These are phyloP conservation scores for Bathynomus jamesi DNA, from an alignment of 1,140 invertebrate species.

Conservation along the genomic window DNA sequence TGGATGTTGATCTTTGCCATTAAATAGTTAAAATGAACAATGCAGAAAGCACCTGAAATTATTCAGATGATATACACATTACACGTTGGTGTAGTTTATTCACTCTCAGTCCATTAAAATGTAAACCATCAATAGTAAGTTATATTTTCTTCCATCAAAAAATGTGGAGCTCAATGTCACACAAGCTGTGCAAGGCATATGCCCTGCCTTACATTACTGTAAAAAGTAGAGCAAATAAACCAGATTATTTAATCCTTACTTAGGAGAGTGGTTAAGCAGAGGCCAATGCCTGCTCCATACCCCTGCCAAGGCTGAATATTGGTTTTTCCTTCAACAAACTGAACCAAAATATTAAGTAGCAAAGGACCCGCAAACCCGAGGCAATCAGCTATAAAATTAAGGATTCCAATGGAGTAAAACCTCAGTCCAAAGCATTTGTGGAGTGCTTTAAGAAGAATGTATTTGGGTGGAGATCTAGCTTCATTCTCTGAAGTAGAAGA, in stretches of 20 bases:
- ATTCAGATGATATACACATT: background rate
- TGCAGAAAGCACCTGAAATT: constrained; percentile 56
- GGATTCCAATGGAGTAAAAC: constrained; percentile 79
- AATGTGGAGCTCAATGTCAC: background rate
- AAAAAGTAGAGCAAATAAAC: background rate
- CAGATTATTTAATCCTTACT: constrained; percentile 43
- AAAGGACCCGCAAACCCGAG: constrained; percentile 81
- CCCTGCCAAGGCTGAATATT: constrained; percentile 56
- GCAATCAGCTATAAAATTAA: constrained; percentile 75
- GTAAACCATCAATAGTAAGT: background rate
- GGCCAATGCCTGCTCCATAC: constrained; percentile 67
- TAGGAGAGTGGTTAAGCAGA: constrained; percentile 59
- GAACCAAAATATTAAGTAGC: constrained; percentile 71
- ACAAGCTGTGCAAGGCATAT: background rate
- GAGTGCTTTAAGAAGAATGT: constrained; percentile 62
- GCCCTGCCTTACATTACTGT: background rate
- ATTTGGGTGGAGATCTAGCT: constrained; percentile 38
- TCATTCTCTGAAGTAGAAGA: background rate
- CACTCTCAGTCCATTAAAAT: background rate
- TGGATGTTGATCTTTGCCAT: constrained; percentile 78
- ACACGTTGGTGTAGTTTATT: background rate
- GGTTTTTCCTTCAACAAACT: constrained; percentile 69
- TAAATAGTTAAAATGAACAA: constrained; percentile 80
- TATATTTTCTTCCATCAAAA: background rate
- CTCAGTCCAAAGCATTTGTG: constrained; percentile 73